Evolutionary conservation across 1,140 invertebrate species (phyloP), one percentile per base, ranked within the genome.

Genomic region (Aphelenchoides fujianensis): DNA sequence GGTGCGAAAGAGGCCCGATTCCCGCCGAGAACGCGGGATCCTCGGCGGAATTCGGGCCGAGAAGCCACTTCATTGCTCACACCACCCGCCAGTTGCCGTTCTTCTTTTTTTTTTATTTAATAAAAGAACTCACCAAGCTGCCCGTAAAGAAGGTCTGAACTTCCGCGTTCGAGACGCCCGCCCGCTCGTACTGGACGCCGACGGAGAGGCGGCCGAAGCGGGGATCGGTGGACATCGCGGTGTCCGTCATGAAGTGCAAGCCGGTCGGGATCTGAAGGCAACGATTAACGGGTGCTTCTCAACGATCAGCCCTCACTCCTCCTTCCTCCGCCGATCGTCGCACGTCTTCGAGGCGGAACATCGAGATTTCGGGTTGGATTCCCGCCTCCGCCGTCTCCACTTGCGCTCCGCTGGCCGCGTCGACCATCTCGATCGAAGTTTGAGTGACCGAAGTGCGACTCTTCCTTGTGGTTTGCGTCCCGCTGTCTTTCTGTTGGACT

Each of bases 101-200:
- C n/a, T n/a, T n/a, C n/a, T n/a, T n/a, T n/a, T n/a, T n/a, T n/a
- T n/a, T n/a, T n/a, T n/a, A n/a, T n/a, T n/a, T n/a, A n/a, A n/a
- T n/a, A n/a, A n/a, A n/a, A n/a, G n/a, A n/a, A 59, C 55, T 59
- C 34, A 59, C 55, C 41, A 59, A 59, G 55, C 55, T 59, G 28
- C 55, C 55, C 5, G 55, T 7, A 32, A 30, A 59, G 23, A 7
- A 23, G 5, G 55, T 59, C 19, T 59, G 55, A 5, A 19, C 55
- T 59, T 5, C 19, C 27, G 55, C 55, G 34, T 59, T 59, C n/a
- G n/a, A n/a, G 5, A 19, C 55, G 5, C 27, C 34, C 7, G 28
- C 23, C 19, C 12, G 27, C 7, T 19, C 19, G 55, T 59, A 19
- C 23, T 59, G 55, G 5, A 32, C 7, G 28, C 34, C 55, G 19